Evolutionary conservation across 1,140 invertebrate genomes (phyloP).

Genomic region (Orchesella cincta): DNA sequence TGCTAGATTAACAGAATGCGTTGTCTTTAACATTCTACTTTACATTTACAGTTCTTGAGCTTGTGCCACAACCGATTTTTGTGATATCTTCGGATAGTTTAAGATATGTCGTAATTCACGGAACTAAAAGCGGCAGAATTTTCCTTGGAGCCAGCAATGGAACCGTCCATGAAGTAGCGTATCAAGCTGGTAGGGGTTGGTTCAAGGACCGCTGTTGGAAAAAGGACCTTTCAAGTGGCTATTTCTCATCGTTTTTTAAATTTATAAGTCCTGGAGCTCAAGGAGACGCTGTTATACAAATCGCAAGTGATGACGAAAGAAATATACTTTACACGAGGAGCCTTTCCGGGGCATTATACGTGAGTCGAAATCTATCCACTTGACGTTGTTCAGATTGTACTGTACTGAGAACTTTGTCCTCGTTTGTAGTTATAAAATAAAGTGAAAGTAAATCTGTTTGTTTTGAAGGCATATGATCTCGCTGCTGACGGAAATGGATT

Average conservation of each 20-base stretch:
- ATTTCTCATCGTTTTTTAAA: slow-evolving; percentile 84
- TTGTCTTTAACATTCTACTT: too few relatives aligned
- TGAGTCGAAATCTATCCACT: too few relatives aligned
- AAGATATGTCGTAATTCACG: slow-evolving; percentile 78
- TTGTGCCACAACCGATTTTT: slow-evolving; percentile 92
- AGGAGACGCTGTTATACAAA: slow-evolving; percentile 85
- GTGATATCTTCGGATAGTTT: slow-evolving; percentile 88
- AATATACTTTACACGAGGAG: slow-evolving; percentile 88
- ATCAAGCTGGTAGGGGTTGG: slow-evolving; percentile 81
- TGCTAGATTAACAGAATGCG: too few relatives aligned
- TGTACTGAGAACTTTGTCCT: too few relatives aligned
- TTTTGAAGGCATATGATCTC: slow-evolving; percentile 85
- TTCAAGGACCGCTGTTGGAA: slow-evolving; percentile 93
- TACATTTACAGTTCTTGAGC: slow-evolving; percentile 80
- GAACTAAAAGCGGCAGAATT: slow-evolving; percentile 81
- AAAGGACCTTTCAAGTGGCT: slow-evolving; percentile 88
- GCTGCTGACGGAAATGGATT: slow-evolving; percentile 74
- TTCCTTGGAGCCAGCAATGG: slow-evolving; percentile 95
- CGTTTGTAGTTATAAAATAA: too few relatives aligned
- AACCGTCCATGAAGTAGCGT: slow-evolving; percentile 90
- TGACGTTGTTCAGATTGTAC: too few relatives aligned
- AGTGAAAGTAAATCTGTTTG: too few relatives aligned
- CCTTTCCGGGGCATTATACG: slow-evolving; percentile 61
- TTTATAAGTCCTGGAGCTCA: slow-evolving; percentile 82
- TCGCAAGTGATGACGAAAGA: slow-evolving; percentile 84